Base-by-base conservation (phyloP, 2,888 invertebrate genomes). In the Tillus elongatus region DNA sequence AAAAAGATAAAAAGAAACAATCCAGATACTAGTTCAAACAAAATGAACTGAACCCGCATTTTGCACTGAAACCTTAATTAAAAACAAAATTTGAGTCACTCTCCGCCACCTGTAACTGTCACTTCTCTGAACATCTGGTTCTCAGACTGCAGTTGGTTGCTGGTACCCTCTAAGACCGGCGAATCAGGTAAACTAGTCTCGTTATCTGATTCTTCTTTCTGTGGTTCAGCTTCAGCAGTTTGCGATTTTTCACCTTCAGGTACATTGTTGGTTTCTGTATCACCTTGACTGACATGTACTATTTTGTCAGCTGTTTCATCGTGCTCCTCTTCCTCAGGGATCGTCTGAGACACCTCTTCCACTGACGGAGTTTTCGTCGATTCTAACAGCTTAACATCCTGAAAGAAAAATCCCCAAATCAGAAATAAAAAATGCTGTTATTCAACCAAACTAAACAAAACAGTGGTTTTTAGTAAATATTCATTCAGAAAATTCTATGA, bases 121-220 rank as follows among this genome's bases (percentile, higher is more conserved):
- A 46, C 46, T 27, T 48, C 48, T 29, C 45, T 36, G 28, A 46
- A 45, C 35, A 46, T 40, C 19, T 44, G 34, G 28, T 36, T 39
- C 10, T 46, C 45, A 14, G 37, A 14, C 19, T 39, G 15, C 14
- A 38, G 16, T 12, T 38, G 11, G 15, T 34, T 31, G 15, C 33
- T 57, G 33, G 63, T 60, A 37, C 65, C 64, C 41, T 65, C 66
- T 14, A 66, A 53, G 15, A 64, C 57, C 10, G 68, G 67, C 36
- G 69, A 67, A 33, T 63, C 60, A 9, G 65, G 66, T 40, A 63
- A 59, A 55, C 64, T 69, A 15, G 33, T 42, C 10, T 52, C 56
- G 28, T 19, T n/a, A n/a, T n/a, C n/a, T n/a, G n/a, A n/a, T n/a
- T n/a, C n/a, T n/a, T n/a, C n/a, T n/a, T n/a, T n/a, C n/a, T n/a